Base-by-base conservation (phyloP, 2,888 invertebrate species). In the Polydrusus tereticollis region DNA sequence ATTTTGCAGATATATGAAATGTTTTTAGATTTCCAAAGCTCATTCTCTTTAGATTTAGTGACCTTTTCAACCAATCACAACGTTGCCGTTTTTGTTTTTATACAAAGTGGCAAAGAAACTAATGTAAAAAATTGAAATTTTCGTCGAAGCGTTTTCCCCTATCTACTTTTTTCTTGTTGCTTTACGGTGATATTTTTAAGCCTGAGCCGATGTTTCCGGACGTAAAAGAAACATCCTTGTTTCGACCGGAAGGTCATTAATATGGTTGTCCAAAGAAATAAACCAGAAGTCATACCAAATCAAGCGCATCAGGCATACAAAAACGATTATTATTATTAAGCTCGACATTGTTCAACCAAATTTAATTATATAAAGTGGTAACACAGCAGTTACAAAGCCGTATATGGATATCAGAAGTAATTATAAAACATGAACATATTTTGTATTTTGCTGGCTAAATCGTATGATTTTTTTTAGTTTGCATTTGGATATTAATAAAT, bases 201-300 rank as follows among this genome's bases (percentile, higher is more conserved):
- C n/a, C n/a, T n/a, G n/a, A n/a, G n/a, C n/a, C n/a, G n/a, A n/a
- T n/a, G n/a, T n/a, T n/a, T n/a, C n/a, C n/a, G n/a, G n/a, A n/a
- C n/a, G n/a, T n/a, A n/a, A n/a, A n/a, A n/a, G n/a, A n/a, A 29
- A 29, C 38, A 41, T 16, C 41, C 41, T 23, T n/a, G 21, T 10
- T 7, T 29, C 18, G 12, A 55, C 52, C 52, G 29, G 52, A 55
- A 16, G 10, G 14, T 55, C 29, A 16, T 16, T 7, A 2, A 26
- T 55, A 16, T 55, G 0, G 29, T 8, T 29, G 52, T 4, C 52
- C 14, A 55, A 23, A 55, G 8, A 29, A 14, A 16, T 55, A 55
- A 29, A 55, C 52, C 29, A 55, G 52, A 14, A 55, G 29, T 29
- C 12, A 29, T 29, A 55, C 18, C 52, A 4, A 55, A 55, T 29